phyloP scores from a whole-genome alignment of 1,140 invertebrate genomes.

The Drosophila truncata region DNA sequence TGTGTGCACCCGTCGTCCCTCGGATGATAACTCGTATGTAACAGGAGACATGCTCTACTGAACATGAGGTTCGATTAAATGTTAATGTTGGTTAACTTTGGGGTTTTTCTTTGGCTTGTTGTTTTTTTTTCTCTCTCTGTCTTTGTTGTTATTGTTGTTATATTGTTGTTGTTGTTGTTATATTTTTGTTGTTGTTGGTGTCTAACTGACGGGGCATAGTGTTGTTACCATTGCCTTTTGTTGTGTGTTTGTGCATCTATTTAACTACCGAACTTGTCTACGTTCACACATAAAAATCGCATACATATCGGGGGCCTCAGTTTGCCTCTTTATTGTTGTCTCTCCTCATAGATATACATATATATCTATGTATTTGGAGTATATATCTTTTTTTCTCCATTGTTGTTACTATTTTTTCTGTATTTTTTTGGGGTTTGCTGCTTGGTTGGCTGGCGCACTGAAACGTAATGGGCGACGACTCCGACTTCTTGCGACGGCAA shows the following conservation, averaged over 20 bases:
- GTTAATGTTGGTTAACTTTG: conserved; percentile 85
- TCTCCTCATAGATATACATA: not conserved
- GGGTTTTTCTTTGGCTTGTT: conserved; percentile 79
- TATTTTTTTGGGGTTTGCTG: conserved; percentile 66
- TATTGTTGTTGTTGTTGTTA: not conserved
- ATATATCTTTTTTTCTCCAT: conserved; percentile 2
- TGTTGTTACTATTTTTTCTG: conserved; percentile 1
- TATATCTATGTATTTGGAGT: not conserved
- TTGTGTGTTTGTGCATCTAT: conserved; percentile 72
- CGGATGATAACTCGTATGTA: conserved; percentile 76
- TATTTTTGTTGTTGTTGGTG: conserved; percentile 3
- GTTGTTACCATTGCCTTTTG: conserved; percentile 36
- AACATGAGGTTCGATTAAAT: conserved; percentile 85
- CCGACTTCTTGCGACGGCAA: conserved; percentile 51
- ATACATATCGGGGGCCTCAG: conserved; percentile 63
- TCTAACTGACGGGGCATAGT: conserved; percentile 13
- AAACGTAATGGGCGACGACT: conserved; percentile 80
- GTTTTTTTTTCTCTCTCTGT: conserved; percentile 35
- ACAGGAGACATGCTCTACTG: conserved; percentile 85
- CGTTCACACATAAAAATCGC: conserved; percentile 84
- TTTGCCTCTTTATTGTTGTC: conserved; percentile 36
- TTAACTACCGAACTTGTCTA: conserved; percentile 82
- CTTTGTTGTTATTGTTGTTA: conserved; percentile 1
- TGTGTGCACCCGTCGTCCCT: conserved; percentile 21
- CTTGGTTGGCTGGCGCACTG: conserved; percentile 79